Evolutionary conservation across 2,797 vertebrate species (phyloP).

Genomic region (Tenualosa ilisha): DNA sequence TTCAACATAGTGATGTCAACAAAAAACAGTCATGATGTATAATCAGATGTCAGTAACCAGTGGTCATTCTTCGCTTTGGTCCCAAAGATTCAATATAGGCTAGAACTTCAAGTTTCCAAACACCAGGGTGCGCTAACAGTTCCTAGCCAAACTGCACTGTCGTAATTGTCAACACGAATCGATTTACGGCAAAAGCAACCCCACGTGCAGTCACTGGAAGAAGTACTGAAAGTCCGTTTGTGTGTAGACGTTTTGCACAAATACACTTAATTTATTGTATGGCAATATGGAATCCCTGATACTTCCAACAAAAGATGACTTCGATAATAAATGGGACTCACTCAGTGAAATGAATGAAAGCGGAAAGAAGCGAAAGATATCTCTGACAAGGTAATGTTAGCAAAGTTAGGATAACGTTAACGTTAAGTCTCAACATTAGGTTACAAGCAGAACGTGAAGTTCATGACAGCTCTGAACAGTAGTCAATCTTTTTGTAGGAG

Average conservation of each 20-base stretch:
- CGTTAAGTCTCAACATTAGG: too few species aligned
- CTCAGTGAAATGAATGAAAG: neutral
- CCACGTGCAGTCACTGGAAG: neutral
- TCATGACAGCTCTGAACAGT: neutral
- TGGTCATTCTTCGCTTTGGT: neutral
- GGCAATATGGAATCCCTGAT: neutral
- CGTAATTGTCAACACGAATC: constrained; percentile 15
- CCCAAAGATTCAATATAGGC: neutral
- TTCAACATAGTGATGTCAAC: neutral
- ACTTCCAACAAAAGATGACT: neutral
- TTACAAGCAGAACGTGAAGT: neutral
- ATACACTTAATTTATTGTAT: neutral
- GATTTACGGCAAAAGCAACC: neutral
- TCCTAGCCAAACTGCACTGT: neutral
- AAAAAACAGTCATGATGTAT: neutral
- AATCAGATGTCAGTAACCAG: neutral
- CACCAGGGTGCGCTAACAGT: constrained; percentile 16
- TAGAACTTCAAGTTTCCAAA: neutral
- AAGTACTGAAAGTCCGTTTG: neutral
- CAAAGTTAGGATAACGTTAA: neutral
- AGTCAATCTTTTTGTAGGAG: neutral
- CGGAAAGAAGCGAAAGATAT: constrained; percentile 70
- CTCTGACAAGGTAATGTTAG: constrained; percentile 62
- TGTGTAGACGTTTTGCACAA: neutral
- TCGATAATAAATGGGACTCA: neutral